A percentile compares a stretch with the other conserved stretches of the same genome.
These are phyloP conservation scores for Lasioglossum malachurum DNA, from an alignment of 2,888 invertebrate genomes.

Conservation along the genomic window DNA sequence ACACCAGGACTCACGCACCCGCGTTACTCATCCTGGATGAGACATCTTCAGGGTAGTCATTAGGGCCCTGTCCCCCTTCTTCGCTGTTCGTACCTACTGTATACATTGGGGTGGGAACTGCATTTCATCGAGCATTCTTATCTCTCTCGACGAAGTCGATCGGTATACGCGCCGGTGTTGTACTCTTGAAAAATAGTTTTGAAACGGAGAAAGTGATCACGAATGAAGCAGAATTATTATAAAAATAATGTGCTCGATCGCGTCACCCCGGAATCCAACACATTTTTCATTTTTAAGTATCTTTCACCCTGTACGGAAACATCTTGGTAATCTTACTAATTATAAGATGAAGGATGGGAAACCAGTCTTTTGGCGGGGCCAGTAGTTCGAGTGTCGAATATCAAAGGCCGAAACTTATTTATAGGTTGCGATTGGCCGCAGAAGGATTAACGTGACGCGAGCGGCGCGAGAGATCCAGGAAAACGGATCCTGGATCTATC, in stretches of 20 bases:
- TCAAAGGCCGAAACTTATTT: neutral
- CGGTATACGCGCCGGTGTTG: neutral
- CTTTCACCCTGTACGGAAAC: neutral
- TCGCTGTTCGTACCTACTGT: neutral
- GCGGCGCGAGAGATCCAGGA: neutral
- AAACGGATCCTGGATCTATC: constrained; percentile 9
- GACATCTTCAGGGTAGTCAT: neutral
- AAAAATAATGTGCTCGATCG: neutral
- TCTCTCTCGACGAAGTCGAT: neutral
- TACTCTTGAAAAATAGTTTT: neutral
- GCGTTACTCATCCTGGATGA: neutral
- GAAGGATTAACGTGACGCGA: constrained; percentile 4
- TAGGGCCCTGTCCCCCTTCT: rapidly evolving
- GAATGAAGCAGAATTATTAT: neutral
- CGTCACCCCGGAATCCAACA: neutral
- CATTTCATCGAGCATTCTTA: neutral
- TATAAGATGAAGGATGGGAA: neutral
- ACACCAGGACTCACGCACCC: neutral
- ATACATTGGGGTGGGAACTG: neutral
- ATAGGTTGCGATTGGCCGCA: neutral
- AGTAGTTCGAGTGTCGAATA: neutral
- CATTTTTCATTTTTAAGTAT: too few species aligned
- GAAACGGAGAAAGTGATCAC: neutral
- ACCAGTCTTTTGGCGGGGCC: neutral
- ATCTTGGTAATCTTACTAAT: neutral